Evolutionary conservation across 2,113 vertebrate species (phyloP).

Genomic region (Oreochromis tanganicae): DNA sequence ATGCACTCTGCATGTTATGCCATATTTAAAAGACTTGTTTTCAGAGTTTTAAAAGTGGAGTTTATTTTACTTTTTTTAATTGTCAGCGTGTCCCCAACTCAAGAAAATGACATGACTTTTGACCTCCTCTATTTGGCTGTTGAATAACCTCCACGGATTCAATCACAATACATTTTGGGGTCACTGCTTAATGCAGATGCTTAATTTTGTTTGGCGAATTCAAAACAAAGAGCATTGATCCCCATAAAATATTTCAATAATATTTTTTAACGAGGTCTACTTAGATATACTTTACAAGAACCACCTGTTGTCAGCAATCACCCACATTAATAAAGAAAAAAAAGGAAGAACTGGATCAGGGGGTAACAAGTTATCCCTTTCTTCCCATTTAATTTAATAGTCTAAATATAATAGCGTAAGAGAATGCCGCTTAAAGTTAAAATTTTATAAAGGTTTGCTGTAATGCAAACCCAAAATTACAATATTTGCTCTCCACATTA

Average conservation of each 20-base stretch:
- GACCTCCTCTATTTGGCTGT: neutral
- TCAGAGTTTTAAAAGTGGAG: neutral
- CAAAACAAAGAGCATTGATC: neutral
- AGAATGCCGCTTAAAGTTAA: neutral
- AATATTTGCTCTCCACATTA: neutral
- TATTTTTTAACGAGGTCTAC: neutral
- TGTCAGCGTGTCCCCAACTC: neutral
- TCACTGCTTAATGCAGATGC: neutral
- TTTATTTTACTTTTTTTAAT: neutral
- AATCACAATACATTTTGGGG: neutral
- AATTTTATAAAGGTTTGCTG: neutral
- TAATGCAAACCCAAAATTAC: neutral
- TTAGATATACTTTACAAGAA: neutral
- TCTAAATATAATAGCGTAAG: neutral
- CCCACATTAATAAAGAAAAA: neutral
- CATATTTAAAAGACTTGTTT: neutral
- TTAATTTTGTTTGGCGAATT: neutral
- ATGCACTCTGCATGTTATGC: neutral
- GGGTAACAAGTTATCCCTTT: neutral
- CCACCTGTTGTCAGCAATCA: neutral
- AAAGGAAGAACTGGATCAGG: neutral
- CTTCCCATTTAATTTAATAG: neutral
- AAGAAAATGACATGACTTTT: neutral
- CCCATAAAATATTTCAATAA: neutral
- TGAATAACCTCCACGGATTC: neutral